Evolutionary conservation across 2,797 vertebrate species (phyloP).

Genomic region (Tenualosa ilisha): DNA sequence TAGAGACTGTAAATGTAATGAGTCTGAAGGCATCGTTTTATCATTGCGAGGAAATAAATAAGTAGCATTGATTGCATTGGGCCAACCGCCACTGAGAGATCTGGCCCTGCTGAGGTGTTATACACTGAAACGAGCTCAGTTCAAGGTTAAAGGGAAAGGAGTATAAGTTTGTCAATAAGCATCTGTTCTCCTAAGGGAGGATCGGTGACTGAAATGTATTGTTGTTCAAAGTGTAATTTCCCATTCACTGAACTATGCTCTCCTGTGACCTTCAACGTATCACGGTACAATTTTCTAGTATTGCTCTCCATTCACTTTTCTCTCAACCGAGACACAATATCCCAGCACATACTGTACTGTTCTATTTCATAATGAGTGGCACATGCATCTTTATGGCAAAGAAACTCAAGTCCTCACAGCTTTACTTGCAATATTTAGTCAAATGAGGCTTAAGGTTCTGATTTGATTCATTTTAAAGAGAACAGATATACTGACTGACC

Average conservation of each 20-base stretch:
- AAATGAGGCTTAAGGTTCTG: neutral
- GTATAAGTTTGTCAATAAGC: slow-evolving; percentile 49
- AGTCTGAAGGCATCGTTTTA: slow-evolving; percentile 47
- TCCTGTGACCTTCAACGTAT: slow-evolving; percentile 8
- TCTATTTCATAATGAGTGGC: neutral
- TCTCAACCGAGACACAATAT: neutral
- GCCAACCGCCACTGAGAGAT: slow-evolving; percentile 42
- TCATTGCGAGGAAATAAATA: slow-evolving; percentile 44
- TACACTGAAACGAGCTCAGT: slow-evolving; percentile 38
- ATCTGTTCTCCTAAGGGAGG: slow-evolving; percentile 11
- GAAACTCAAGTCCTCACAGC: neutral
- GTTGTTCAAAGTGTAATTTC: neutral
- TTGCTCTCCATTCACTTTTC: neutral
- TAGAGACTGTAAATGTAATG: slow-evolving; percentile 53
- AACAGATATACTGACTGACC: too few relatives aligned
- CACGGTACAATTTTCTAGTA: neutral
- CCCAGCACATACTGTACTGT: neutral
- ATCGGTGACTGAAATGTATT: slow-evolving; percentile 28
- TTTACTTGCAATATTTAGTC: neutral
- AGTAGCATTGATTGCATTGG: slow-evolving; percentile 40
- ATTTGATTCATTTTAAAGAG: neutral
- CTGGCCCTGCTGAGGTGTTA: slow-evolving; percentile 52
- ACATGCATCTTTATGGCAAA: neutral
- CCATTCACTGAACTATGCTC: neutral
- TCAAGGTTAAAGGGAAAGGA: slow-evolving; percentile 52